Evolutionary conservation across 92 coral and sea anemone genomes (phyloP).

Genomic region (Porites lobata): DNA sequence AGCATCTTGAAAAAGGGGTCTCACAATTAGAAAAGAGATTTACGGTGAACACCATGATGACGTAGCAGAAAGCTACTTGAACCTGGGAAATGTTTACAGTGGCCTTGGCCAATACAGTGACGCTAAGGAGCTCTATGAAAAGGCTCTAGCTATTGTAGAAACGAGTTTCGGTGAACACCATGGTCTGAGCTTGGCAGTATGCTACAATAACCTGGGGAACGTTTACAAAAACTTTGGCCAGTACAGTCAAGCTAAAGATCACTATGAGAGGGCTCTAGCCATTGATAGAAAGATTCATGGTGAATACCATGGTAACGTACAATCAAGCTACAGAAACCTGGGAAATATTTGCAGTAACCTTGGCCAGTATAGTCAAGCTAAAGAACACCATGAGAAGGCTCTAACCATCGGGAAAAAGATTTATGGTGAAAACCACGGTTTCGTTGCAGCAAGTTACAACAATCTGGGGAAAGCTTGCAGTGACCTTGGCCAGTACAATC

Average conservation of each 20-base stretch:
- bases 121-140: not conserved
- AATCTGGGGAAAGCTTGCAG: too few species aligned
- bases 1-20: too few species aligned
- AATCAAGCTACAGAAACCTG: not conserved
- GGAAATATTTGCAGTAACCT: constrained; percentile 13
- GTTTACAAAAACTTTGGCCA: too few species aligned
- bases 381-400: not conserved
- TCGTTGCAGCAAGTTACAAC: not conserved
- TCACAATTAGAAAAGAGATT: too few species aligned
- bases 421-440: not conserved
- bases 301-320: not conserved
- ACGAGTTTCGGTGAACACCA: not conserved
- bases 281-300: not conserved
- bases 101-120: not conserved
- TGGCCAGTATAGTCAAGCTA: not conserved
- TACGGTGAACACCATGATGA: too few species aligned
- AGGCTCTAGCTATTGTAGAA: not conserved
- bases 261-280: not conserved
- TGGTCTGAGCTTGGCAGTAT: not conserved
- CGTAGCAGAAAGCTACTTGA: too few species aligned
- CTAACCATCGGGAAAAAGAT: not conserved
- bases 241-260: not conserved
- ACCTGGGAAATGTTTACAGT: too few species aligned
- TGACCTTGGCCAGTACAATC: too few species aligned
- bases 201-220: not conserved